These are phyloP conservation scores for Cotesia typhae DNA, from an alignment of 1,140 invertebrate genomes.

Conservation along the genomic window DNA sequence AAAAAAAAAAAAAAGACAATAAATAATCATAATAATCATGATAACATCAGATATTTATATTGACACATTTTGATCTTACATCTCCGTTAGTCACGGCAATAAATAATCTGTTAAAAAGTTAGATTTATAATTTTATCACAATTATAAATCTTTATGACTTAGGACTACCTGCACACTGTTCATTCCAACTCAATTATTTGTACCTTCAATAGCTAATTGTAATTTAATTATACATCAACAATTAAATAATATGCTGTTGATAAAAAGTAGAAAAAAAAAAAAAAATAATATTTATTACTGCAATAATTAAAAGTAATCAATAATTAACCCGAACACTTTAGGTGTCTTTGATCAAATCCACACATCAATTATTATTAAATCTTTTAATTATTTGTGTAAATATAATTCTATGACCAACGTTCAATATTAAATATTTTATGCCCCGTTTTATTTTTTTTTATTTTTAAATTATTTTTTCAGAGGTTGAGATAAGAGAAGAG, in stretches of 20 bases:
- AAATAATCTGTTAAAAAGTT: background rate
- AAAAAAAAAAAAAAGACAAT: no score
- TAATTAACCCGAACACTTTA: background rate
- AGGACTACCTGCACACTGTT: constrained; percentile 28
- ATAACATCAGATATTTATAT: no score
- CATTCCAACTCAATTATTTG: constrained; percentile 32
- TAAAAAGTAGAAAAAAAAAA: no score
- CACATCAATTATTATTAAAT: background rate
- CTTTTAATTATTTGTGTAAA: background rate
- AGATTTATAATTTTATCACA: background rate
- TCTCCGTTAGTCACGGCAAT: constrained; percentile 2
- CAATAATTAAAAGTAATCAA: background rate
- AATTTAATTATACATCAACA: background rate
- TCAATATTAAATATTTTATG: background rate
- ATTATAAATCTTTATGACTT: constrained; percentile 13
- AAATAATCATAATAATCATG: no score
- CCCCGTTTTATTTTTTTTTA: no score
- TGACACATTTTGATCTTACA: constrained; percentile 17
- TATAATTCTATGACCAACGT: background rate
- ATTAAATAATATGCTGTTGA: background rate
- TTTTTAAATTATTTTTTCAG: no score
- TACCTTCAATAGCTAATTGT: constrained; percentile 26
- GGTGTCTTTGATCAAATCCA: background rate
- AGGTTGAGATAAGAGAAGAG: no score
- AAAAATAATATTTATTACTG: constrained; percentile 14